A percentile compares a stretch with the other conserved stretches of the same genome.
phyloP scores from a whole-genome alignment of 1,140 invertebrate genomes.

The Drosophila kepulauana region DNA sequence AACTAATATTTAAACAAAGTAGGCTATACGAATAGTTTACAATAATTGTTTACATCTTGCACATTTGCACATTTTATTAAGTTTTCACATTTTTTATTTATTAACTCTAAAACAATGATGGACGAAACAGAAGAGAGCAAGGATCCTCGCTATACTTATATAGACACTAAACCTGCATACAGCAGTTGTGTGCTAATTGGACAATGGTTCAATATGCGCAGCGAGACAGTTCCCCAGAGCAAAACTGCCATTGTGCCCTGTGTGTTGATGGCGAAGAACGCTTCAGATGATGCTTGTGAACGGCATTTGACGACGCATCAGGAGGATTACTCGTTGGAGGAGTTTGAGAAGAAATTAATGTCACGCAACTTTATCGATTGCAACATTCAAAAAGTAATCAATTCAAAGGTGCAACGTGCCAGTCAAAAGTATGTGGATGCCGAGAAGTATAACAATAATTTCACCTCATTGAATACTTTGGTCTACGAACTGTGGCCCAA shows the following conservation, averaged over 20 bases:
- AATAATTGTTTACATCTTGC: background rate
- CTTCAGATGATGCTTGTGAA: constrained; percentile 14
- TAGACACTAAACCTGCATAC: constrained; percentile 37
- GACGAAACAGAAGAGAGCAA: constrained; percentile 8
- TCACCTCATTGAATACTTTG: constrained; percentile 50
- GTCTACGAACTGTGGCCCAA: constrained; percentile 49
- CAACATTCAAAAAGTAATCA: background rate
- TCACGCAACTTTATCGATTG: background rate
- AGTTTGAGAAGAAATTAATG: background rate
- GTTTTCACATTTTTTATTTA: too few species aligned
- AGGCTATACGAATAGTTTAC: too few species aligned
- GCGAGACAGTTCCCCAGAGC: background rate
- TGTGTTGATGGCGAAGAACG: constrained; percentile 9
- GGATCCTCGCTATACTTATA: constrained; percentile 32
- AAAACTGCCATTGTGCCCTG: constrained; percentile 39
- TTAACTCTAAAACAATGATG: constrained; percentile 1
- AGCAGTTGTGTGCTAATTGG: constrained; percentile 38
- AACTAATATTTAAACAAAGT: too few species aligned
- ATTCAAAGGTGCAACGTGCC: constrained; percentile 8
- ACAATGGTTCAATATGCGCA: constrained; percentile 32
- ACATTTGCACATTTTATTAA: background rate
- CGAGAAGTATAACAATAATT: constrained; percentile 45
- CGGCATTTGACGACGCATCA: constrained; percentile 30
- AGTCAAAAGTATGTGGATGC: constrained; percentile 11
- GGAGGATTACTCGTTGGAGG: constrained; percentile 10